Conservation (phyloP, 2,888 invertebrate species). For the Liodrosophila aerea region DNA sequence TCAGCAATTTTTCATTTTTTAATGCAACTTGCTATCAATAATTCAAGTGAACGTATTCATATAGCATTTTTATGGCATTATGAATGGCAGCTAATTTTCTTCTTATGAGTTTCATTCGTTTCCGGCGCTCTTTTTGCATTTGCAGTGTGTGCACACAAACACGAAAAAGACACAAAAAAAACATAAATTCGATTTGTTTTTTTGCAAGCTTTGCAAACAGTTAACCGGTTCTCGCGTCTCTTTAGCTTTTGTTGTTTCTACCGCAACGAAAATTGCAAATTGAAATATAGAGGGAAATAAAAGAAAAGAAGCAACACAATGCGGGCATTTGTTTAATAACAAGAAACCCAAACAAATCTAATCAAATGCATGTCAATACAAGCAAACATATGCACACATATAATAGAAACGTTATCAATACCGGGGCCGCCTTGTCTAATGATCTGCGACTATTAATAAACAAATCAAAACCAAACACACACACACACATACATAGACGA, state of each 20-base stretch:
- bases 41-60: slow-evolving; percentile 18
- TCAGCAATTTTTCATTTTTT: slow-evolving; percentile 37
- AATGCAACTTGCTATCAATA: slow-evolving; percentile 14
- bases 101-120: slow-evolving; percentile 33
- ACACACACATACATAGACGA: slow-evolving; percentile 8
- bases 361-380: slow-evolving; percentile 64
- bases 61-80: slow-evolving; percentile 31
- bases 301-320: slow-evolving; percentile 7
- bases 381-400: slow-evolving; percentile 20
- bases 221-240: slow-evolving; percentile 65
- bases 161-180: slow-evolving; percentile 18
- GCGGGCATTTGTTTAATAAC: slow-evolving; percentile 55
- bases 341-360: slow-evolving; percentile 55
- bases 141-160: slow-evolving; percentile 32
- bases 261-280: slow-evolving; percentile 25
- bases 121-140: slow-evolving; percentile 51
- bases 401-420: slow-evolving; percentile 43
- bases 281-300: slow-evolving; percentile 20
- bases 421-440: slow-evolving; percentile 57
- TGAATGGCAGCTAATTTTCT: slow-evolving; percentile 46
- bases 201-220: slow-evolving; percentile 56
- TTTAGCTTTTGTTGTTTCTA: slow-evolving; percentile 49
- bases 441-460: slow-evolving; percentile 37
- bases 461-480: slow-evolving; percentile 7
- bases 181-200: slow-evolving; percentile 6